Conservation (phyloP, 1,140 invertebrate genomes). For the Coptotermes formosanus region DNA sequence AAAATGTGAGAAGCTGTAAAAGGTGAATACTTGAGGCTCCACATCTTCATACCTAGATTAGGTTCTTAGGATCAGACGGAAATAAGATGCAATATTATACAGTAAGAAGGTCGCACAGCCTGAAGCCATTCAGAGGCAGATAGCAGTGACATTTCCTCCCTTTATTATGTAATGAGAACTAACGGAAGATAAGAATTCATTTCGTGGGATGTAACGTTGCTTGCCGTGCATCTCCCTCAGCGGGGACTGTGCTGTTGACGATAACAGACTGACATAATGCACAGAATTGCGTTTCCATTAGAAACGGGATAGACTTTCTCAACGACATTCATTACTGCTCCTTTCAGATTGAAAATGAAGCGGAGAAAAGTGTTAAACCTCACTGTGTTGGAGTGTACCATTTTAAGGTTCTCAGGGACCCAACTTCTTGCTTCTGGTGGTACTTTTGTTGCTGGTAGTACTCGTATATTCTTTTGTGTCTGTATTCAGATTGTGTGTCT, state of each 20-base stretch:
- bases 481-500: no score
- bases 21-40: not conserved
- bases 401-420: no score
- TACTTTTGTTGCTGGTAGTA: no score
- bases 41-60: not conserved
- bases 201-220: not conserved
- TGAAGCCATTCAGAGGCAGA: not conserved
- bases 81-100: not conserved
- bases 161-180: conserved; percentile 7
- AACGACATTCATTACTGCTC: not conserved
- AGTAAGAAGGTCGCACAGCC: not conserved
- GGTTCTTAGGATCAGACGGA: not conserved
- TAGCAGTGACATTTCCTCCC: not conserved
- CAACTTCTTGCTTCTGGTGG: no score
- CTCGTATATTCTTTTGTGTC: no score
- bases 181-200: not conserved
- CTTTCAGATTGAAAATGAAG: not conserved
- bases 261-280: not conserved
- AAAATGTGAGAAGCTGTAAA: not conserved
- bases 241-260: not conserved
- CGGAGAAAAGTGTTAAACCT: no score
- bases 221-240: not conserved
- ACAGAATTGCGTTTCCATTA: not conserved
- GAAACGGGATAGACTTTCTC: not conserved
- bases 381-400: no score